phyloP scores from a whole-genome alignment of 2,888 invertebrate species.

The Pantelozetes paolii region DNA sequence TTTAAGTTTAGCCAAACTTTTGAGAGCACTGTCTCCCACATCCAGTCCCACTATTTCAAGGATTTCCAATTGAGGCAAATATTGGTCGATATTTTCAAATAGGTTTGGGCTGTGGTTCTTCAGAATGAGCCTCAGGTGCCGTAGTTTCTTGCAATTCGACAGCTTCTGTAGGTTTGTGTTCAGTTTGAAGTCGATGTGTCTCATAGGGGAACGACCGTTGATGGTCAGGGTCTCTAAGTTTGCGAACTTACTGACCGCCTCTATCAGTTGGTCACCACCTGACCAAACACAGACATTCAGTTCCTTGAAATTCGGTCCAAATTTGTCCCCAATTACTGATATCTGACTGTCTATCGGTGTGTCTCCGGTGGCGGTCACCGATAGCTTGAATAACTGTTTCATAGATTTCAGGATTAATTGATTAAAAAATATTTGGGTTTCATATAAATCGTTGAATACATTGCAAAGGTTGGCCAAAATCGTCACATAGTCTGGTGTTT shows the following conservation, averaged over 20 bases:
- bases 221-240: conserved; percentile 36
- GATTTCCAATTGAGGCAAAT: conserved; percentile 33
- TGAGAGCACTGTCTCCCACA: conserved; percentile 26
- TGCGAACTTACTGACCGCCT: conserved; percentile 19
- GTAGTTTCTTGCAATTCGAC: conserved; percentile 28
- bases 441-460: conserved; percentile 7
- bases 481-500: conserved; percentile 34
- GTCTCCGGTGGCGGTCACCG: conserved; percentile 31
- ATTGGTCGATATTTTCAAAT: conserved; percentile 1
- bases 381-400: conserved; percentile 37
- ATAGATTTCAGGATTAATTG: no score
- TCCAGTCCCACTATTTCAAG: conserved; percentile 32
- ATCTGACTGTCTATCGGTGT: conserved; percentile 33
- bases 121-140: conserved; percentile 31
- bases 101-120: conserved; percentile 37
- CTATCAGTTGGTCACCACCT: conserved; percentile 31
- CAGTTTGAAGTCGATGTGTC: conserved; percentile 38
- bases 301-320: conserved; percentile 12
- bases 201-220: conserved; percentile 40
- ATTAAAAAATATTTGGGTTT: no score
- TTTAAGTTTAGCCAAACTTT: conserved; percentile 15
- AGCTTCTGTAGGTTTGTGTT: conserved; percentile 21
- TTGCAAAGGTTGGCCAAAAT: conserved; percentile 8
- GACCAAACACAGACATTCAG: conserved; percentile 39
- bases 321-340: conserved; percentile 10